phyloP scores from a whole-genome alignment of 2,888 invertebrate genomes.

The Drosophila pseudotalamancana region DNA sequence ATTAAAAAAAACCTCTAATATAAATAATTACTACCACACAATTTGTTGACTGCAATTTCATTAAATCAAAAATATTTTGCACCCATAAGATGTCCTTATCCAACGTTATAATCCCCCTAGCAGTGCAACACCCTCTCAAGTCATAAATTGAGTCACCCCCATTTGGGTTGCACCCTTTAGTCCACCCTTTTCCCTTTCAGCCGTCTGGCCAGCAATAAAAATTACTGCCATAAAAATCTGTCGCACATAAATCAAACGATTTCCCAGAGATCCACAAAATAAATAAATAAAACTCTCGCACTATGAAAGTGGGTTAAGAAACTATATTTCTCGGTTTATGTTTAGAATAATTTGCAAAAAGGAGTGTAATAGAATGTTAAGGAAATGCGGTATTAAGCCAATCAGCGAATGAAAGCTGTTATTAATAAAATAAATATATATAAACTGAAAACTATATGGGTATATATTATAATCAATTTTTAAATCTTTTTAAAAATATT shows the following conservation, averaged over 20 bases:
- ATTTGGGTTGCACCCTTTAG: slow-evolving; percentile 30
- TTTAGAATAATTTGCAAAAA: neutral
- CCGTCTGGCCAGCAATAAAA: slow-evolving; percentile 53
- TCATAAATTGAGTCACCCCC: slow-evolving; percentile 68
- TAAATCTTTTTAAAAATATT: neutral
- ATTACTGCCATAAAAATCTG: slow-evolving; percentile 74
- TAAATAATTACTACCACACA: slow-evolving; percentile 6
- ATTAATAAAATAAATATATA: too few species aligned
- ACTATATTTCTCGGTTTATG: slow-evolving; percentile 23
- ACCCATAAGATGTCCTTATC: slow-evolving; percentile 41
- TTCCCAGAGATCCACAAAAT: slow-evolving; percentile 25
- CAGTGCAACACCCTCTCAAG: slow-evolving; percentile 50
- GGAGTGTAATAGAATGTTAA: neutral
- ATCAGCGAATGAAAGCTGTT: too few species aligned
- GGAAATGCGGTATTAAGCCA: neutral
- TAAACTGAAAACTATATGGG: too few species aligned
- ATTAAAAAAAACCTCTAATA: slow-evolving; percentile 11
- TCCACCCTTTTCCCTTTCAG: slow-evolving; percentile 50
- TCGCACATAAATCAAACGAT: slow-evolving; percentile 65
- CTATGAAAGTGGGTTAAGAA: slow-evolving; percentile 52
- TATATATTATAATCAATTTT: neutral
- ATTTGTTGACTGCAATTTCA: slow-evolving; percentile 23
- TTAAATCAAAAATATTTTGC: slow-evolving; percentile 37
- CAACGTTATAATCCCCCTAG: slow-evolving; percentile 48
- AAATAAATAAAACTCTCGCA: slow-evolving; percentile 25